A percentile compares a stretch with the other conserved stretches of the same genome.
These are phyloP conservation scores for Scaptomyza montana DNA, from an alignment of 1,140 invertebrate genomes.

Conservation along the genomic window DNA sequence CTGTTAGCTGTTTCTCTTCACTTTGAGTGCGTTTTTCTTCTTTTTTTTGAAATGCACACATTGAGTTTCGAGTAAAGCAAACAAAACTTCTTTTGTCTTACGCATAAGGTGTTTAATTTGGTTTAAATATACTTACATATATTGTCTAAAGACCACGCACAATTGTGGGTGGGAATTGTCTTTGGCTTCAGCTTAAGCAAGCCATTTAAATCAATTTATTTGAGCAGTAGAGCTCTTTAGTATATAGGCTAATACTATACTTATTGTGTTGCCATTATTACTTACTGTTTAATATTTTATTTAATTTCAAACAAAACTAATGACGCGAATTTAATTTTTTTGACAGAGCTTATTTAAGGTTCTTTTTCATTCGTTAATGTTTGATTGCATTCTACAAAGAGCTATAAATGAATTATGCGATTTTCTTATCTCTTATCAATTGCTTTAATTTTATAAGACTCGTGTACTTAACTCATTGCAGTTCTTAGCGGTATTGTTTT, in stretches of 20 bases:
- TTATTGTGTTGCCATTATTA: background rate
- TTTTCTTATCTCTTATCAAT: too few relatives aligned
- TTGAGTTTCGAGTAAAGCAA: constrained; percentile 7
- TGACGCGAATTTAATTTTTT: too few relatives aligned
- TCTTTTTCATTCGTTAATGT: too few relatives aligned
- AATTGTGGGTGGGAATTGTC: constrained; percentile 59
- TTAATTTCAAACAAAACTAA: too few relatives aligned
- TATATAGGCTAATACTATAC: background rate
- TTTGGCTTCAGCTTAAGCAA: background rate
- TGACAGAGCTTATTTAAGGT: too few relatives aligned
- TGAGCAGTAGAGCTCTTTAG: background rate
- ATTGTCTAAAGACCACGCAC: constrained; percentile 54
- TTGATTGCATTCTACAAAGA: too few relatives aligned
- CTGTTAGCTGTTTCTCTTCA: constrained; percentile 2
- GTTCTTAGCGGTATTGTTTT: too few relatives aligned
- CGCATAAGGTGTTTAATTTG: constrained; percentile 38
- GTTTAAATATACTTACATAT: constrained; percentile 51
- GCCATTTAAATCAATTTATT: constrained; percentile 62
- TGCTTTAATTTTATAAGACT: too few relatives aligned
- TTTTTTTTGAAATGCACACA: constrained; percentile 28
- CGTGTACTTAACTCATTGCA: too few relatives aligned
- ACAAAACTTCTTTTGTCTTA: constrained; percentile 18
- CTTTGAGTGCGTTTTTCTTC: too few relatives aligned
- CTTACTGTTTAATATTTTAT: too few relatives aligned
- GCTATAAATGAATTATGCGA: too few relatives aligned